Percentiles rank a stretch among this genome's conserved stretches.
Evolutionary conservation across 2,797 vertebrate species (phyloP).

Genomic region (Sphaeramia orbicularis): DNA sequence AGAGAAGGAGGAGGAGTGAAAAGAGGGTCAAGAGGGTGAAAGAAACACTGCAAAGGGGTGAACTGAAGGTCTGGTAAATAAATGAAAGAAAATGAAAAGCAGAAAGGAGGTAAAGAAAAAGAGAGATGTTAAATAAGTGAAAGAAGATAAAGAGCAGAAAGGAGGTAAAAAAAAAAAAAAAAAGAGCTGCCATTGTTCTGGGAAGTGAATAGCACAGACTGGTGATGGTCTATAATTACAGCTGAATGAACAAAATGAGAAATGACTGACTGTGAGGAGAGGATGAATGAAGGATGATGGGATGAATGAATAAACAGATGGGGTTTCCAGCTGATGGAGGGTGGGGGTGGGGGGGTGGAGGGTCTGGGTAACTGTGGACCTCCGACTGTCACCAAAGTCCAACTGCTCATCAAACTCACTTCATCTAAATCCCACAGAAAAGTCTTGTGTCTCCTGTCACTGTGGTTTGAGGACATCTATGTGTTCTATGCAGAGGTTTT

Average conservation of each 20-base stretch:
- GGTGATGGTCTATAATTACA: conserved; percentile 59
- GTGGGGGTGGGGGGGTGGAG: conserved; percentile 26
- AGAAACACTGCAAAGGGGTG: conserved; percentile 59
- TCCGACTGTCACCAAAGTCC: conserved; percentile 31
- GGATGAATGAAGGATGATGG: conserved; percentile 51
- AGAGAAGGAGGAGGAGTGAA: conserved; percentile 45
- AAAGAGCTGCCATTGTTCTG: conserved; percentile 49
- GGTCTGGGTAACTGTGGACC: conserved; percentile 45
- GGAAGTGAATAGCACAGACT: conserved; percentile 50
- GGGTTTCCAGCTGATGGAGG: conserved; percentile 21
- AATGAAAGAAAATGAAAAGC: conserved; percentile 25
- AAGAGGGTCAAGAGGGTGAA: conserved; percentile 72
- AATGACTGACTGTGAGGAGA: conserved; percentile 45
- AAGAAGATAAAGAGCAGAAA: no score
- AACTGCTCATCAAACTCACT: conserved; percentile 28
- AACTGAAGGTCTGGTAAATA: conserved; percentile 64
- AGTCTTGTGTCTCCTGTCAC: background rate
- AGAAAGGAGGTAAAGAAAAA: conserved; percentile 22
- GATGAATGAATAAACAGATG: conserved; percentile 51
- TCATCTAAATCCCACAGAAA: background rate
- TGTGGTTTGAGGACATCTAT: background rate
- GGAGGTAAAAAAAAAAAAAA: conserved; percentile 17
- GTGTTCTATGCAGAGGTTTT: background rate
- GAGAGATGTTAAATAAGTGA: no score
- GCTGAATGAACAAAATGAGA: conserved; percentile 63